A percentile compares a stretch with the other conserved stretches of the same genome.
These are phyloP conservation scores for Epirrhoe alternata DNA, from an alignment of 2,888 invertebrate genomes.

Conservation along the genomic window DNA sequence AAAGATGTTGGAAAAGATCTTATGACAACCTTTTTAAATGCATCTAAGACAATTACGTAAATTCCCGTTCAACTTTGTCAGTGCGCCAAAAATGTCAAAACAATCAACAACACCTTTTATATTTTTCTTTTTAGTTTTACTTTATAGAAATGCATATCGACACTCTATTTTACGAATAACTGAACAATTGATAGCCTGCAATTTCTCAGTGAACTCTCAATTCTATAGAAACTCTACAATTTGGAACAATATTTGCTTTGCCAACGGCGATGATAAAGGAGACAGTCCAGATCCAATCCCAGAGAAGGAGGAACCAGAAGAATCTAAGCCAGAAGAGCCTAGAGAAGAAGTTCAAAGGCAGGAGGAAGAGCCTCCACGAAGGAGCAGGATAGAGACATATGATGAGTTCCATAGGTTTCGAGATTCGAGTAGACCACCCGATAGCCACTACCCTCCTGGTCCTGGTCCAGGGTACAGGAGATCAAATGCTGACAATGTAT, in stretches of 20 bases:
- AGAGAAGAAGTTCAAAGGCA: conserved; percentile 29
- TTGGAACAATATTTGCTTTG: conserved; percentile 13
- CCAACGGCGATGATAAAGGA: conserved; percentile 25
- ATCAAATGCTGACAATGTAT: conserved; percentile 24
- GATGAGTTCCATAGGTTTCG: conserved; percentile 57
- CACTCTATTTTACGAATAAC: conserved; percentile 7
- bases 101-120: conserved; percentile 6
- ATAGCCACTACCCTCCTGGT: conserved; percentile 56
- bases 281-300: conserved; percentile 16
- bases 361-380: conserved; percentile 36
- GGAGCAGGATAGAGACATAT: conserved; percentile 58
- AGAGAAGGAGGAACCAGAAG: conserved; percentile 14
- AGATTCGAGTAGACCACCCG: conserved; percentile 59
- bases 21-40: no score
- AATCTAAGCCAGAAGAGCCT: conserved; percentile 21
- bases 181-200: conserved; percentile 4
- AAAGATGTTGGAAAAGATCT: no score
- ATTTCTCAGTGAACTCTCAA: conserved; percentile 8
- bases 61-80: conserved; percentile 4
- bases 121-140: conserved; percentile 24
- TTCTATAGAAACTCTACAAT: conserved; percentile 4
- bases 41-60: background rate
- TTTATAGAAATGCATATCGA: conserved; percentile 20
- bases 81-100: conserved; percentile 23
- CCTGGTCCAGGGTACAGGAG: conserved; percentile 43